Base-by-base conservation (phyloP, 1,140 invertebrate species). In the Carposina sasakii region DNA sequence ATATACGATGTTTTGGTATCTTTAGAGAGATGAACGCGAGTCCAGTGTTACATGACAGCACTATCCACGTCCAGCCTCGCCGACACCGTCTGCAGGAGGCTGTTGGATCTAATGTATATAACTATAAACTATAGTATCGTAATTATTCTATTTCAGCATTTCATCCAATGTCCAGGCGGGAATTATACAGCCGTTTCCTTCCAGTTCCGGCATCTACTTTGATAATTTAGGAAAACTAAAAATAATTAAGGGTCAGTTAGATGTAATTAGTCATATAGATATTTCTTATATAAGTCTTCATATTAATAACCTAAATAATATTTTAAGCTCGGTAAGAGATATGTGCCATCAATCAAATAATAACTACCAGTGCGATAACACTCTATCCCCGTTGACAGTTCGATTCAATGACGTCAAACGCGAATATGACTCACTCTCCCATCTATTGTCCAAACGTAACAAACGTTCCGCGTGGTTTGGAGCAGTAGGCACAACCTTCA, bases 181-280 rank as follows among this genome's bases (percentile, higher is more conserved):
- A n/a, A 52, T 26, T 45, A 30, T 55, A 3, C 48, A 37, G 4
- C 40, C 24, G 43, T 52, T 60, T 42, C 34, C 47, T 37, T 50
- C 53, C 8, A 60, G 53, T 33, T 21, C 49, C n/a, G 53, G 53
- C 13, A 56, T 60, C 40, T 60, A 50, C 23, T 60, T 60, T 56
- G 57, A 60, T 19, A 49, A 45, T 39, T 47, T 60, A 42, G 53
- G 57, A 9, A 42, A 60, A 46, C 46, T 60, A 12, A 54, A 59
- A 51, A 40, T 59, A 19, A 51, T 22, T 21, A 16, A 52, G 12
- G 37, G 49, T 22, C 15, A 54, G 16, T 48, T 57, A 22, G 53
- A 54, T 8, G 9, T 57, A 24, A 20, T 61, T 17, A 57, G 44
- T 3, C 42, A 50, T 19, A 30, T 48, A 19, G 43, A 60, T 12